Base-by-base conservation (phyloP, 1,140 invertebrate species). In the Drosophila ironensis region DNA sequence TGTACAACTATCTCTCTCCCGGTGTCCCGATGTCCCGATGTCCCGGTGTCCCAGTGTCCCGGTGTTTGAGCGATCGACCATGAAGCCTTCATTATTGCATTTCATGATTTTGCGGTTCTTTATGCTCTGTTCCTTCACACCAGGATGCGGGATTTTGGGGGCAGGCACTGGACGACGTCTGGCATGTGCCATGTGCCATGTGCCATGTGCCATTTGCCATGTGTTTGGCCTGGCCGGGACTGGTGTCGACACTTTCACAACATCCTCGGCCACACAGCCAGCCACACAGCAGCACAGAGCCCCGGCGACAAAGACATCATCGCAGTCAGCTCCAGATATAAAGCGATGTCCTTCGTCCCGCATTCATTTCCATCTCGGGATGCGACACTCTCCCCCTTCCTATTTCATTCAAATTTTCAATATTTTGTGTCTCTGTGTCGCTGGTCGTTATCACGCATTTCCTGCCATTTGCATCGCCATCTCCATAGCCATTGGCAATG, bases 41-140 rank as follows among this genome's bases (percentile, higher is more conserved):
- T n/a, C n/a, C n/a, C n/a, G n/a, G n/a, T n/a, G n/a, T n/a, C n/a
- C n/a, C n/a, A n/a, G n/a, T n/a, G n/a, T n/a, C n/a, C n/a, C n/a
- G 61, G 46, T 75, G 68, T 72, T 61, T 72, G 77, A 86, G 80
- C 80, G 80, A 86, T 86, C 80, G 80, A 86, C 80, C 80, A 86
- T 86, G 81, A 86, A 72, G 80, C 80, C 80, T 86, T 86, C 80
- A 86, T 86, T 86, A 86, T 86, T 86, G 80, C 80, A 86, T 86
- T 86, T 80, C 70, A 86, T 86, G 80, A 86, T 86, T 86, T 86
- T 86, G 80, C 74, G 80, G 80, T 86, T 86, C 80, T 86, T 86
- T 86, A 86, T 86, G 80, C 80, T 67, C 57, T 12, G 38, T 64
- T 78, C 64, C 64, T 74, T 66, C 51, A 67, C 51, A 81, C 61